Evolutionary conservation across 2,797 vertebrate species (phyloP).

Genomic region (Masticophis lateralis): DNA sequence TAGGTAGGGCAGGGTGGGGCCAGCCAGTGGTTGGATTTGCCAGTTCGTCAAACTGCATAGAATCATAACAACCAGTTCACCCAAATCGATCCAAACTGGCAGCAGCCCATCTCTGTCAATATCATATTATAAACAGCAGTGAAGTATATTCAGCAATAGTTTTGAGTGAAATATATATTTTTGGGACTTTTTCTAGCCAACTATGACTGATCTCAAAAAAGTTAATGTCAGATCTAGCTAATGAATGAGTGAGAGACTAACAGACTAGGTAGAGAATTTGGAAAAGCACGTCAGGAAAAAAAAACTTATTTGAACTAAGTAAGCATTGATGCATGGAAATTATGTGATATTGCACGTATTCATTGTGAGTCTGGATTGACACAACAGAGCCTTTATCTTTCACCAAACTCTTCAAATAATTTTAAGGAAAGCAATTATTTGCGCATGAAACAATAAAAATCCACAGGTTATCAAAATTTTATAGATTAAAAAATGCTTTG

Average conservation of each 20-base stretch:
- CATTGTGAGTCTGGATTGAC: neutral
- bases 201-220: neutral
- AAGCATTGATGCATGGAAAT: neutral
- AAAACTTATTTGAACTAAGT: neutral
- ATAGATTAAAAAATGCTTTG: too few relatives aligned
- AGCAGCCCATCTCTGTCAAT: neutral
- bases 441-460: too few relatives aligned
- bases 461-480: neutral
- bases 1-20: too few relatives aligned
- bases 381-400: neutral
- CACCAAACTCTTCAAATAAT: neutral
- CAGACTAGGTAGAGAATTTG: neutral
- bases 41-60: too few relatives aligned
- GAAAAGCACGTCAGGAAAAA: neutral
- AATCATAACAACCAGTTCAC: too few relatives aligned
- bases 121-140: neutral
- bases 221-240: neutral
- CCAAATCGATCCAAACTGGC: accelerated
- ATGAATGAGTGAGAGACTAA: neutral
- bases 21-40: too few relatives aligned
- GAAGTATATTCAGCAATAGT: neutral
- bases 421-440: neutral
- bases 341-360: neutral
- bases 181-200: neutral
- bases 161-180: neutral